Base-by-base conservation (phyloP, 1,140 invertebrate genomes). In the Acromyrmex echinatior region DNA sequence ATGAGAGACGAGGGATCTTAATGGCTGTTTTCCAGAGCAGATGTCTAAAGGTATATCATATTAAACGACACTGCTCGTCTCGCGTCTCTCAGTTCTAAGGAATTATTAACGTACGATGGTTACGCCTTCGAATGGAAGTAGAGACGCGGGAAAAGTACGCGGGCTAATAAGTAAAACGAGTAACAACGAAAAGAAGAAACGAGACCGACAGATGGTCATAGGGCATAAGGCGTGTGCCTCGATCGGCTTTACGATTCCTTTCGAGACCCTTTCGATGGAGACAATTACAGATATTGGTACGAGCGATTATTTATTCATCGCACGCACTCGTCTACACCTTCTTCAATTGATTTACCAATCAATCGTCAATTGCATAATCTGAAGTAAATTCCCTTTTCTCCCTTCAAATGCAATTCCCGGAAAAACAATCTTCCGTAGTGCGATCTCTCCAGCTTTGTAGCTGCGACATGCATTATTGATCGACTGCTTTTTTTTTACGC, bases 21-120 rank as follows among this genome's bases (percentile, higher is more conserved):
- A 91, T 84, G 87, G 82, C 56, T 73, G 79, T 91, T 91, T 91
- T 91, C 82, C 87, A 51, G 76, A 87, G 71, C 90, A 91, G 89
- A 91, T 91, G 89, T 51, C n/a, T 70, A 81, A 74, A 63, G 28
- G 35, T 60, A 56, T 68, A 86, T 79, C 77, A 35, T 49, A 90
- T 89, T 76, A 74, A 87, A 74, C 60, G 74, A 49, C 80, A 39
- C 12, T 31, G 18, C 39, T 70, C 28, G 60, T 70, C 45, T 49
- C n/a, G 66, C 63, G 76, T 51, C 14, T 70, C 3, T 70, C 28
- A 49, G 45, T 39, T 74, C 31, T 25, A 31, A 82, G 39, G 7
- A 39, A 25, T 71, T 86, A 86, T 86, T 86, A 71, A 80, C 88
- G 51, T 18, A 1, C n/a, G 16, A 73, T 35, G 2, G 18, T 35